Evolutionary conservation across 1,140 invertebrate species (phyloP), one percentile per base, ranked within the genome.

Genomic region (Akabosia matsudoensis): DNA sequence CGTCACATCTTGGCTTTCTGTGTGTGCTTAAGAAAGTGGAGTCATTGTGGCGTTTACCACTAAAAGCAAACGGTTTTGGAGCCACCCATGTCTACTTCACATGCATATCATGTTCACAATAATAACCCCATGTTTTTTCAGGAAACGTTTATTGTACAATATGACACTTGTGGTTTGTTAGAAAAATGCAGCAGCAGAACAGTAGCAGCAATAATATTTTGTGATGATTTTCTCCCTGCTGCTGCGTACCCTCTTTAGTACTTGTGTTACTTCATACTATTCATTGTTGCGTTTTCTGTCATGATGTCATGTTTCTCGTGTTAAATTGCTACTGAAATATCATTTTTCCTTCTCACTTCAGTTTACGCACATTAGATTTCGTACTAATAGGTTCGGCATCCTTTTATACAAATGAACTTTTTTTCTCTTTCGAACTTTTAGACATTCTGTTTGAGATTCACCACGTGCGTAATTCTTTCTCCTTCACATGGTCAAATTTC

Each of bases 1-100:
- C 31, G 61, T 67, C 61, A 67, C 61, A 67, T 67, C 31, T 30
- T 67, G n/a, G n/a, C 22, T 31, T 30, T 67, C 61, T 10, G 28
- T 30, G 4, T 67, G 61, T 2, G 28, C 28, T 30, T 45, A 45
- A 45, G 18, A 45, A 10, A 45, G 37, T 7, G 18, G 37, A 45
- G 37, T 18, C 7, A 45, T 30, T 30, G 61, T 22, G 22, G 24
- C 28, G 22, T 67, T 31, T n/a, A 22, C 61, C 4, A 31, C 61
- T 2, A 7, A 61, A 10, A 7, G n/a, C 54, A 10, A 61, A 14
- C 14, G 14, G 14, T 24, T 61, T 13, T 10, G n/a, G 14, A 61
- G 54, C 54, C 14, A 24, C 54, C 54, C 24, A 4, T 22, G 13
- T 22, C 24, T 22, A n/a, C n/a, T 14, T 61, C n/a, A n/a, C 54